Evolutionary conservation across 2,113 vertebrate genomes (phyloP).

Genomic region (Pontoporia blainvillei): DNA sequence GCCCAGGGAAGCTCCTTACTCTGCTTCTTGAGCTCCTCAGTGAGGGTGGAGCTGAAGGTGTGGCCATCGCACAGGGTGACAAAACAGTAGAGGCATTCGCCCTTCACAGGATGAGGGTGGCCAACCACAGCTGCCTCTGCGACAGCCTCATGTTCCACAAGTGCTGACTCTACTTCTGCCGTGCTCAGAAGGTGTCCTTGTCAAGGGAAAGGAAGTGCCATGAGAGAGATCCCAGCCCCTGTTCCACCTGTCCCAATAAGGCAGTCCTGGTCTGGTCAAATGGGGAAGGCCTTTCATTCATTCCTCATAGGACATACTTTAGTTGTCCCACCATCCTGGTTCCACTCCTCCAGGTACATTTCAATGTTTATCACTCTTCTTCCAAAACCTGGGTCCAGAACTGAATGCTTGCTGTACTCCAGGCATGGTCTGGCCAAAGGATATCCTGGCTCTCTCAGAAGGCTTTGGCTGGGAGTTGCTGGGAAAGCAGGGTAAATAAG

Average conservation of each 20-base stretch:
- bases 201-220: slow-evolving; percentile 24
- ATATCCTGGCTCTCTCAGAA: not conserved
- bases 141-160: slow-evolving; percentile 88
- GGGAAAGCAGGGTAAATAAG: not conserved
- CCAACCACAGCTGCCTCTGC: slow-evolving; percentile 94
- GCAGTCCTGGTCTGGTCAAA: not conserved
- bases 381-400: slow-evolving; percentile 6
- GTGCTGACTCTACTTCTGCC: slow-evolving; percentile 94
- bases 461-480: slow-evolving; percentile 10
- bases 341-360: not conserved
- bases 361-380: not conserved
- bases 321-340: not conserved
- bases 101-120: slow-evolving; percentile 92
- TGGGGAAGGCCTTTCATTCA: not conserved
- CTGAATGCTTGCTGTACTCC: not conserved
- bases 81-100: slow-evolving; percentile 97
- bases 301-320: not conserved
- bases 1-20: slow-evolving; percentile 78
- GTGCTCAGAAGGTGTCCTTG: slow-evolving; percentile 96
- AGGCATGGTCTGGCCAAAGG: not conserved
- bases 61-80: slow-evolving; percentile 91
- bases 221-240: not conserved
- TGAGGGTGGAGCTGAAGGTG: slow-evolving; percentile 82
- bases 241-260: not conserved
- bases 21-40: slow-evolving; percentile 90